phyloP scores from a whole-genome alignment of 2,113 vertebrate genomes.

The Nerophis ophidion region DNA sequence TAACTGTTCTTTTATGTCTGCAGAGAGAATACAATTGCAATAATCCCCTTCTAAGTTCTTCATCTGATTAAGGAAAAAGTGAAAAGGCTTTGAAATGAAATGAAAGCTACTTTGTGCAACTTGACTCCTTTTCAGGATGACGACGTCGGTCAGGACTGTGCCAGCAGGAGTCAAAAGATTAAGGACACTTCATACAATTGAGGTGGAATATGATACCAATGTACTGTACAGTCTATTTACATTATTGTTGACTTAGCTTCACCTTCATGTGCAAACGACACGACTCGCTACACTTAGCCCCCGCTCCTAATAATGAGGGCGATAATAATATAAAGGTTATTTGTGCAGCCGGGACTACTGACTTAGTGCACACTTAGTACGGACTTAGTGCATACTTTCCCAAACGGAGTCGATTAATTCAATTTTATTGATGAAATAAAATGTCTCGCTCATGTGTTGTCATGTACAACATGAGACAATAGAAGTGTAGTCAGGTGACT shows the following conservation, averaged over 20 bases:
- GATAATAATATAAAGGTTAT: too few species aligned
- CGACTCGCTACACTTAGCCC: too few species aligned
- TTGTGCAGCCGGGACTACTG: too few species aligned
- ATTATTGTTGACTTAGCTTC: constrained; percentile 32
- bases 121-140: constrained; percentile 14
- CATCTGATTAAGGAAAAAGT: neutral
- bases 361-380: too few species aligned
- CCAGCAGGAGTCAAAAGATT: constrained; percentile 34
- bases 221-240: constrained; percentile 23
- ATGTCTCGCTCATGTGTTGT: too few species aligned
- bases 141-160: constrained; percentile 13
- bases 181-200: constrained; percentile 69
- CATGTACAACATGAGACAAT: too few species aligned
- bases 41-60: constrained; percentile 14
- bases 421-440: too few species aligned
- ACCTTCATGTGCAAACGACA: constrained; percentile 49
- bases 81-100: constrained; percentile 4
- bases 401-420: too few species aligned
- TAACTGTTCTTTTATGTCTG: neutral
- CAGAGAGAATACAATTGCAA: constrained; percentile 11
- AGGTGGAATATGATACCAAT: constrained; percentile 1
- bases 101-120: constrained; percentile 52
- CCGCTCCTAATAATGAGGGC: too few species aligned
- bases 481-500: too few species aligned
- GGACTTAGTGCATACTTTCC: too few species aligned